Conservation (phyloP, 2,888 invertebrate genomes). For the Crocallis elinguaria region DNA sequence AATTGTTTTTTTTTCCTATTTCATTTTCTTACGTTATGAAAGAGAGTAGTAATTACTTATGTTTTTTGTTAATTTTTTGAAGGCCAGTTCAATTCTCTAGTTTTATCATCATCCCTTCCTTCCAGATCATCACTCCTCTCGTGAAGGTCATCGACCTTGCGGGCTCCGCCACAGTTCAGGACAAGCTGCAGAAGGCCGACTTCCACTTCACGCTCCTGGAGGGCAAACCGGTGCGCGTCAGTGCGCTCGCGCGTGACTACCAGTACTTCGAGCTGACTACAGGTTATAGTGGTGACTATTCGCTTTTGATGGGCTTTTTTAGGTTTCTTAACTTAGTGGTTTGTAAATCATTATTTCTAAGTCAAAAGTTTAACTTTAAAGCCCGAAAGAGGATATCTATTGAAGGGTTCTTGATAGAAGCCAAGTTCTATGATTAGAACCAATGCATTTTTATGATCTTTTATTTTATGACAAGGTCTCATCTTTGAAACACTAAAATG, state of each 20-base stretch:
- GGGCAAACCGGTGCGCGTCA: slow-evolving; percentile 74
- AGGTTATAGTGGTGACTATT: slow-evolving; percentile 80
- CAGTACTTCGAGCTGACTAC: slow-evolving; percentile 83
- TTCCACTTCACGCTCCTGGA: slow-evolving; percentile 79
- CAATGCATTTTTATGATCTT: too few relatives aligned
- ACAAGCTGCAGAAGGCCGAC: slow-evolving; percentile 80
- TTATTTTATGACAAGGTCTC: too few relatives aligned
- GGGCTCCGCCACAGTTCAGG: slow-evolving; percentile 73
- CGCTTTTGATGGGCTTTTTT: slow-evolving; percentile 39
- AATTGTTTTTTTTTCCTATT: too few relatives aligned
- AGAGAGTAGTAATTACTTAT: too few relatives aligned
- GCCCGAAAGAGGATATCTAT: too few relatives aligned
- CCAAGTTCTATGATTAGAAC: too few relatives aligned
- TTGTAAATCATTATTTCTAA: too few relatives aligned
- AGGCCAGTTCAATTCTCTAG: neutral
- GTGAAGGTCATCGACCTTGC: slow-evolving; percentile 82
- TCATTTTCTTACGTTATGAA: too few relatives aligned
- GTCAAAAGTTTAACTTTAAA: too few relatives aligned
- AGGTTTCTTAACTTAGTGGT: neutral
- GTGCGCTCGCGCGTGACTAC: slow-evolving; percentile 82
- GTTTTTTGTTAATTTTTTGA: too few relatives aligned
- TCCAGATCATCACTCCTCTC: slow-evolving; percentile 67
- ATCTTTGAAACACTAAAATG: too few relatives aligned
- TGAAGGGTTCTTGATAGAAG: too few relatives aligned
- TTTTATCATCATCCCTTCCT: neutral